Base-by-base conservation (phyloP, 2,888 invertebrate species). In the Aleiodes testaceus region DNA sequence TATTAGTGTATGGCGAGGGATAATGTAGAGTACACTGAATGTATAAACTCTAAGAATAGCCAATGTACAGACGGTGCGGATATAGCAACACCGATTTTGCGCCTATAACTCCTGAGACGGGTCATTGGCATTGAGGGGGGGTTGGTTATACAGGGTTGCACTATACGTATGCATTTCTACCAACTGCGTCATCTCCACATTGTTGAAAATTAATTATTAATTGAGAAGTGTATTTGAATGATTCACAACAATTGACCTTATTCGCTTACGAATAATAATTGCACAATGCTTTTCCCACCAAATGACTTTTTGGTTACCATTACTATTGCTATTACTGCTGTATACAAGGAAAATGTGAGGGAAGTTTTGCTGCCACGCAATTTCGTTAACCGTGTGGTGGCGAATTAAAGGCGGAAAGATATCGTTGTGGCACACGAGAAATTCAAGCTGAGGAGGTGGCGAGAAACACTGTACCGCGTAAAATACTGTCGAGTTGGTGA, bases 121-220 rank as follows among this genome's bases (percentile, higher is more conserved):
- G 86, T 86, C 86, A 85, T 86, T 86, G 86, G 86, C 86, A 83
- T 82, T 84, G 80, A 11, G 36, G 36, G 36, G 81, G 82, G 83
- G 84, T 83, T 83, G 81, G 80, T 80, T 67, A 47, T 53, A 64
- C 44, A 65, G 30, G 64, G 55, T 55, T 65, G 11, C 53, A 69
- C 61, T 12, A 61, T 61, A 52, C 63, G 45, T 52, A 20, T 14
- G 53, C 26, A 64, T 53, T 53, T 53, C 26, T 30, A 53, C 30
- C 36, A 36, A 36, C 36, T 59, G 59, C 42, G 36, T 59, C 36
- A 20, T 18, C 30, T 59, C 20, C 59, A 36, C 9, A 59, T 59
- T 18, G 5, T 18, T 36, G 2, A 36, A 44, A 59, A 59, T 44
- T 47, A 47, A 47, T 16, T 47, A 47, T 12, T 5, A 14, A 47